Percentiles rank a stretch among this genome's conserved stretches.
phyloP scores from a whole-genome alignment of 1,140 invertebrate species.

The Luehdorfia chinensis region DNA sequence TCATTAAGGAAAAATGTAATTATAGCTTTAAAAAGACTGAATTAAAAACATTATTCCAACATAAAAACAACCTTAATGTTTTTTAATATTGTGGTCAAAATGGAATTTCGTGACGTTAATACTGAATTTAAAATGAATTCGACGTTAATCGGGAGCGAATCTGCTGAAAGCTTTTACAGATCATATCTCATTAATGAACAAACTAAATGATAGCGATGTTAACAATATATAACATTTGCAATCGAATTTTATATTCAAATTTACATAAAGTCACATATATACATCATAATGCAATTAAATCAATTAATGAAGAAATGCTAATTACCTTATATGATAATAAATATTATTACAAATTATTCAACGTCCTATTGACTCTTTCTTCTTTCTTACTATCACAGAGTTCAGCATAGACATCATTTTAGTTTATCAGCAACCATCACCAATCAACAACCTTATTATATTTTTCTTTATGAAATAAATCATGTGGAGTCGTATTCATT shows the following conservation, averaged over 20 bases:
- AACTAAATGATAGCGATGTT: slow-evolving; percentile 15
- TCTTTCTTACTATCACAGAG: too few species aligned
- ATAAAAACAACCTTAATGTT: background rate
- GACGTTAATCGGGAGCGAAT: slow-evolving; percentile 32
- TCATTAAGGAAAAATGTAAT: too few species aligned
- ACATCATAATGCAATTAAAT: background rate
- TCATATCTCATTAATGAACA: slow-evolving; percentile 32
- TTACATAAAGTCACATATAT: background rate
- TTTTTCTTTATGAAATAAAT: too few species aligned
- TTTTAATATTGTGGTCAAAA: background rate
- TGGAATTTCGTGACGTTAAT: slow-evolving; percentile 24
- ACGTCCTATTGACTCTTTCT: too few species aligned
- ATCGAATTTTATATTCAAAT: background rate
- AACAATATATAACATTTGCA: background rate
- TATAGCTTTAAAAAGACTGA: too few species aligned
- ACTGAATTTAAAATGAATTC: slow-evolving; percentile 29
- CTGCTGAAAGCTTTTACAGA: slow-evolving; percentile 32
- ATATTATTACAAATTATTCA: too few species aligned
- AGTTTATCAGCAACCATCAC: too few species aligned
- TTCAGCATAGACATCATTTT: too few species aligned
- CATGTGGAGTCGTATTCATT: too few species aligned
- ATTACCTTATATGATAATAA: too few species aligned
- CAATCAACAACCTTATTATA: too few species aligned
- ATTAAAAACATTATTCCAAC: background rate
- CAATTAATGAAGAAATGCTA: too few species aligned